Percentiles rank a stretch among this genome's conserved stretches.
Evolutionary conservation across 37 sponge, comb jelly and placozoan species (phyloP).

Genomic region (Hormiphora californensis): DNA sequence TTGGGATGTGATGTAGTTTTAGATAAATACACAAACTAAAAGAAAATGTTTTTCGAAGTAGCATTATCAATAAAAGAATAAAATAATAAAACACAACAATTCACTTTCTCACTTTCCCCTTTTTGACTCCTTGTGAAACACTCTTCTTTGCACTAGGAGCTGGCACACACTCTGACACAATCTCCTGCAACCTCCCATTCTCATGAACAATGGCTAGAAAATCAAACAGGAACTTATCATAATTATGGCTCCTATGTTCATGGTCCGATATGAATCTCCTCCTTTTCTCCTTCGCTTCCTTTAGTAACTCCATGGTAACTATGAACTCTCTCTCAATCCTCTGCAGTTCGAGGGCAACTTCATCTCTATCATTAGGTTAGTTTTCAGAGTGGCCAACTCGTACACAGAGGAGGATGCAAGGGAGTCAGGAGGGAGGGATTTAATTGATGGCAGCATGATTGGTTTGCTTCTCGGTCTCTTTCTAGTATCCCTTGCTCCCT

Average conservation of each 20-base stretch:
- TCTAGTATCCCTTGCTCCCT: neutral
- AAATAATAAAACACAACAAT: neutral
- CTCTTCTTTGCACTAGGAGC: neutral
- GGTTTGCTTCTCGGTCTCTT: neutral
- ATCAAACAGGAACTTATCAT: slow-evolving; percentile 39
- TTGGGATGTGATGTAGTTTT: no score
- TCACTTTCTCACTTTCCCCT: neutral
- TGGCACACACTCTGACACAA: slow-evolving; percentile 5
- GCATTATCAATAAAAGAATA: no score
- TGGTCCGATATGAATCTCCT: neutral
- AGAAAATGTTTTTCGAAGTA: no score
- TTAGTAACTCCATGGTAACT: neutral
- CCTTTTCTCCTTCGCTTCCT: slow-evolving; percentile 15
- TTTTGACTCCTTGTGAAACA: neutral
- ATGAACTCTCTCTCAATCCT: slow-evolving; percentile 4
- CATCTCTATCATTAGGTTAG: neutral
- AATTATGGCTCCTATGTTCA: slow-evolving; percentile 29
- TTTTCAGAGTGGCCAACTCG: neutral
- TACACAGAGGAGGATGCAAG: neutral
- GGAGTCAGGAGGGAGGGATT: neutral
- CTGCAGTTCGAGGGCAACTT: neutral
- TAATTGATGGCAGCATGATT: neutral
- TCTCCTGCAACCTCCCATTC: neutral
- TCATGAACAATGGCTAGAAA: slow-evolving; percentile 9
- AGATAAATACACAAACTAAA: no score